Evolutionary conservation across 2,888 invertebrate genomes (phyloP).

Genomic region (Cataglyphis rosenhaueri): DNA sequence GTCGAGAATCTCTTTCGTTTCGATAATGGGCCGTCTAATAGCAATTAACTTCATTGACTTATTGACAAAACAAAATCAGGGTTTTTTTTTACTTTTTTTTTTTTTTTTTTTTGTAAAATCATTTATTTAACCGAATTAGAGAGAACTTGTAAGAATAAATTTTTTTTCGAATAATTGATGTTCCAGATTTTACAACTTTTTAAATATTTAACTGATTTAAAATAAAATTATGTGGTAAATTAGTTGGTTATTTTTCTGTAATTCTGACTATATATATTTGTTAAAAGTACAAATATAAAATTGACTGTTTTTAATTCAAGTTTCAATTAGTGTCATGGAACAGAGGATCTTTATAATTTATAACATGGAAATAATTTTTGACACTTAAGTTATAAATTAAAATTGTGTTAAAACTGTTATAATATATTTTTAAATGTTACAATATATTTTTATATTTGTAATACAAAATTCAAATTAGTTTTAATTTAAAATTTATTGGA

Average conservation of each 20-base stretch:
- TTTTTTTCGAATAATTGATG: background rate
- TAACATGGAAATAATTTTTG: background rate
- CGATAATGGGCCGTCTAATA: slow-evolving; percentile 49
- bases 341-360: no score
- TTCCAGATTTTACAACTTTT: background rate
- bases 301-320: background rate
- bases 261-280: background rate
- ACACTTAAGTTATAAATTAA: background rate
- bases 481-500: background rate
- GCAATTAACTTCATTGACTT: slow-evolving; percentile 60
- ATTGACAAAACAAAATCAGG: background rate
- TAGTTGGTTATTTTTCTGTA: background rate
- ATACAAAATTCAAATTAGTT: background rate
- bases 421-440: background rate
- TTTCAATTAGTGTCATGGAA: background rate
- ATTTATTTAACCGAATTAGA: background rate
- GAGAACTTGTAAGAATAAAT: background rate
- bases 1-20: slow-evolving; percentile 40
- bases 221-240: background rate
- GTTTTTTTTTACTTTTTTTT: background rate
- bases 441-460: background rate
- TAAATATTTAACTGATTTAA: background rate
- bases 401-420: background rate
- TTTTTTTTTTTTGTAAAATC: background rate
- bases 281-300: background rate